phyloP scores from a whole-genome alignment of 2,113 vertebrate genomes.

The Mixornis gularis region DNA sequence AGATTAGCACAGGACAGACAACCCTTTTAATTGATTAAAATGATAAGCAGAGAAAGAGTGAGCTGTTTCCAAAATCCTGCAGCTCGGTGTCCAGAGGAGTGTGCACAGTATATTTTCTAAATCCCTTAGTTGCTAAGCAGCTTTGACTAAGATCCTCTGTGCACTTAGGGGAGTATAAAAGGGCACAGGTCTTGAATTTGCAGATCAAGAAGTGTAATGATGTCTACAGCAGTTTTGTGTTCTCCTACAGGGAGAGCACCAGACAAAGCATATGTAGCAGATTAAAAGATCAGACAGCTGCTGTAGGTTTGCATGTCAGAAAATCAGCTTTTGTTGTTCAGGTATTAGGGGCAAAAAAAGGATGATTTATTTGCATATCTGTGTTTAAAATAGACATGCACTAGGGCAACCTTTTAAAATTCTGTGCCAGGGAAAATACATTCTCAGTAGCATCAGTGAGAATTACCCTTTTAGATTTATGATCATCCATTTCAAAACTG shows the following conservation, averaged over 20 bases:
- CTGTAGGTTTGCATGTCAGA: slow-evolving; percentile 26
- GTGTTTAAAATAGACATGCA: neutral
- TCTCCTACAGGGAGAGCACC: neutral
- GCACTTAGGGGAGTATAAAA: neutral
- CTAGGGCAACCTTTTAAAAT: neutral
- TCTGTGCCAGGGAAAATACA: neutral
- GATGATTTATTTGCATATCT: neutral
- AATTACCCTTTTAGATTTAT: neutral
- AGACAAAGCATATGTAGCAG: neutral
- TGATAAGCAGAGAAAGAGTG: neutral
- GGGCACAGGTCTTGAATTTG: neutral
- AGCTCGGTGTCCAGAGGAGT: neutral
- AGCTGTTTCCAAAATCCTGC: neutral
- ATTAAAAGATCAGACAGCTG: slow-evolving; percentile 50
- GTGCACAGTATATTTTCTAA: neutral
- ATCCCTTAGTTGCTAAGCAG: neutral
- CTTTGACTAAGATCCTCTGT: neutral
- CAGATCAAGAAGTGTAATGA: neutral
- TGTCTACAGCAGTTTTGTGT: neutral
- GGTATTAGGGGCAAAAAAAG: neutral
- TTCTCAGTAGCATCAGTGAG: neutral
- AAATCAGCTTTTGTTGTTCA: slow-evolving; percentile 40
- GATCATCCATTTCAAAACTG: neutral
- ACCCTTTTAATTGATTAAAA: slow-evolving; percentile 53
- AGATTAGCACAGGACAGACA: slow-evolving; percentile 23